Percentiles rank a stretch among this genome's conserved stretches.
phyloP scores from a whole-genome alignment of 2,888 invertebrate genomes.

The Idaea aversata region DNA sequence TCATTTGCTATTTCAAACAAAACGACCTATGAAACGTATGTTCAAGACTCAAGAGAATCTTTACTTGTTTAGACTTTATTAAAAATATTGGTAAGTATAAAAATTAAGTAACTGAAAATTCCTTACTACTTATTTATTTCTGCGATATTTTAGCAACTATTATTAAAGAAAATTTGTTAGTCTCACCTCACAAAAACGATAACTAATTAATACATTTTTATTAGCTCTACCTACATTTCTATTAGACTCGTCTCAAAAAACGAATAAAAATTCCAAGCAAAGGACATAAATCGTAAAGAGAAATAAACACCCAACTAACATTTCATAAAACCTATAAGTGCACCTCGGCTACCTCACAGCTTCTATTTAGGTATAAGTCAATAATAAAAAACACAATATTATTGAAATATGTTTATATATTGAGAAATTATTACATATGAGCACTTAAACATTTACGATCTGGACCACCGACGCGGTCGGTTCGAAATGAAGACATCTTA shows the following conservation, averaged over 20 bases:
- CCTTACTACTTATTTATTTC: too few species aligned
- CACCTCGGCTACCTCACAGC: not conserved
- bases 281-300: not conserved
- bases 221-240: not conserved
- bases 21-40: too few species aligned
- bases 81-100: too few species aligned
- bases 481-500: slow-evolving; percentile 28
- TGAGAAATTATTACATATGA: slow-evolving; percentile 44
- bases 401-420: slow-evolving; percentile 49
- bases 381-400: slow-evolving; percentile 39
- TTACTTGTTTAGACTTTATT: too few species aligned
- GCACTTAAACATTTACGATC: slow-evolving; percentile 50
- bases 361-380: slow-evolving; percentile 25
- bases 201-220: not conserved
- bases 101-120: too few species aligned
- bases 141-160: not conserved
- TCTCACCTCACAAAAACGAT: not conserved
- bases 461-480: slow-evolving; percentile 28
- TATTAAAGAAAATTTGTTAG: not conserved
- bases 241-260: not conserved
- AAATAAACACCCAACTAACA: not conserved
- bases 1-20: too few species aligned
- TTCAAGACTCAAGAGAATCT: too few species aligned
- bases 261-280: not conserved
- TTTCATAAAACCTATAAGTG: not conserved